These are phyloP conservation scores for Amaurobius ferox DNA, from an alignment of 2,888 invertebrate genomes.

Conservation along the genomic window DNA sequence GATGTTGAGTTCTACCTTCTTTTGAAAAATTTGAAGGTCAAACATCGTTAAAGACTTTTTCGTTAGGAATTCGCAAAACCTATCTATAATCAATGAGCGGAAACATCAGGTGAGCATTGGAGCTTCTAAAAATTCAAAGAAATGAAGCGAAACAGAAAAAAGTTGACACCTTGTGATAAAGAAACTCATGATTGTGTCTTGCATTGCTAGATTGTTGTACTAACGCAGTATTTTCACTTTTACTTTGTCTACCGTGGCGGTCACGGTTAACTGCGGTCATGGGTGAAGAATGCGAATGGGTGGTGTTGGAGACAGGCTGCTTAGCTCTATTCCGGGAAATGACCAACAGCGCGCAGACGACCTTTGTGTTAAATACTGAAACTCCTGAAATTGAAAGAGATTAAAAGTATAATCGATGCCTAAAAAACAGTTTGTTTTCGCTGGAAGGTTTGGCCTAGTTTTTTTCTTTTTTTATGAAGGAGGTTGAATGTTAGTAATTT, in stretches of 20 bases:
- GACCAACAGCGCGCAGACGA: neutral
- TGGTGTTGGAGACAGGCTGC: slow-evolving; percentile 2
- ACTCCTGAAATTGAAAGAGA: neutral
- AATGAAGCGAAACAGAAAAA: neutral
- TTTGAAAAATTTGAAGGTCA: too few species aligned
- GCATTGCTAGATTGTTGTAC: neutral
- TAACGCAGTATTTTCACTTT: neutral
- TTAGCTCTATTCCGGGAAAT: slow-evolving; percentile 1
- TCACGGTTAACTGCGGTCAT: slow-evolving; percentile 21
- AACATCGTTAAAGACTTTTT: too few species aligned
- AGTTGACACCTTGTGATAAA: neutral
- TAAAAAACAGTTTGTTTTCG: neutral
- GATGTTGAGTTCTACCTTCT: too few species aligned
- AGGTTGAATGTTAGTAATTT: neutral
- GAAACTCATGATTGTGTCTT: neutral
- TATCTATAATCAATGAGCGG: neutral
- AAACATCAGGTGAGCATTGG: neutral
- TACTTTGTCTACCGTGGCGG: slow-evolving; percentile 10
- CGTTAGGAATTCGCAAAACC: too few species aligned
- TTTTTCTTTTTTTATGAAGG: neutral
- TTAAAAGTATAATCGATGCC: slow-evolving; percentile 6
- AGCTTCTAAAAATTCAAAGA: neutral
- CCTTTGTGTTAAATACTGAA: slow-evolving; percentile 11
- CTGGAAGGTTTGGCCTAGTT: neutral
- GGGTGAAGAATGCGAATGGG: slow-evolving; percentile 9